Evolutionary conservation across 2,888 invertebrate species (phyloP).

Genomic region (Lasius platythorax): DNA sequence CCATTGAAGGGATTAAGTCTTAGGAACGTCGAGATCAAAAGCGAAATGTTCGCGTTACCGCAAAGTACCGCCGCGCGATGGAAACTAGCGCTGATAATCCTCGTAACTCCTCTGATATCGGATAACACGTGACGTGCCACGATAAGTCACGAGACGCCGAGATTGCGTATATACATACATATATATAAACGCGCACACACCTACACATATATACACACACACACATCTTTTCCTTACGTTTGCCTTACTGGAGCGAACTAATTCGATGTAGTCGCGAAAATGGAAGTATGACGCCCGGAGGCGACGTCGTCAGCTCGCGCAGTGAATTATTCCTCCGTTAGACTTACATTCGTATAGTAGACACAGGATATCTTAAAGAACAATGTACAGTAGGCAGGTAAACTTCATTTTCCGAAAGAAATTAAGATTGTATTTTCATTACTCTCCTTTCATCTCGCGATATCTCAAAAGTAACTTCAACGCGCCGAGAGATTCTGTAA

Average conservation of each 20-base stretch:
- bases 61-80: constrained; percentile 30
- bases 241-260: constrained; percentile 43
- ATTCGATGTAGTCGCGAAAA: constrained; percentile 50
- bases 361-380: constrained; percentile 6
- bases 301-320: constrained; percentile 16
- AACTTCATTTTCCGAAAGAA: constrained; percentile 18
- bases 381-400: neutral
- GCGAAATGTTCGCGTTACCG: constrained; percentile 41
- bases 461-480: neutral
- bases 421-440: neutral
- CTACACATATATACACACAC: too few relatives aligned
- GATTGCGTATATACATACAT: neutral
- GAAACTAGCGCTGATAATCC: constrained; percentile 45
- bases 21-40: constrained; percentile 46
- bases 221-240: constrained; percentile 33
- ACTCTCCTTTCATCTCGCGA: neutral
- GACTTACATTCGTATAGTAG: neutral
- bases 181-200: neutral
- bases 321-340: neutral
- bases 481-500: neutral
- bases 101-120: constrained; percentile 50
- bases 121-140: constrained; percentile 48
- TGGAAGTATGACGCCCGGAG: constrained; percentile 36
- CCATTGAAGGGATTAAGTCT: constrained; percentile 46
- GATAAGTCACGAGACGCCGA: constrained; percentile 48